phyloP scores from a whole-genome alignment of 2,888 invertebrate species.

The Synanthedon tipuliformis region DNA sequence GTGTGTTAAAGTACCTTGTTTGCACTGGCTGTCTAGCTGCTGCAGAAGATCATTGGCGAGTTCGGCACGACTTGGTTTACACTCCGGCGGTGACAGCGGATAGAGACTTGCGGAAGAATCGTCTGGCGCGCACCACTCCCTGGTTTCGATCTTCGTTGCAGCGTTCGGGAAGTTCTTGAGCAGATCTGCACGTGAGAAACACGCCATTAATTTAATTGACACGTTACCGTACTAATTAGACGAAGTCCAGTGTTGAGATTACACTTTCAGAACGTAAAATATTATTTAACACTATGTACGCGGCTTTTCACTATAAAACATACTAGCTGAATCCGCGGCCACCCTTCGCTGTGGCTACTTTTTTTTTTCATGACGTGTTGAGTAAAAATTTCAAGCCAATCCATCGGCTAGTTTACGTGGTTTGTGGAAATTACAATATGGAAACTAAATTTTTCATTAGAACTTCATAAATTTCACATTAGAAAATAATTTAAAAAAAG shows the following conservation, averaged over 20 bases:
- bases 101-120: conserved; percentile 40
- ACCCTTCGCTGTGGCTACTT: no score
- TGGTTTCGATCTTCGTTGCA: conserved; percentile 46
- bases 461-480: no score
- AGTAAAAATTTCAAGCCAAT: no score
- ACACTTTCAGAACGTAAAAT: no score
- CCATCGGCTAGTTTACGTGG: no score
- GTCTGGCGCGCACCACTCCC: conserved; percentile 31
- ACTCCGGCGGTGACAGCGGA: conserved; percentile 53
- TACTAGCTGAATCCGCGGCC: no score
- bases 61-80: conserved; percentile 65
- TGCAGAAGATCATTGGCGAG: conserved; percentile 75
- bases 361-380: no score
- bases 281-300: no score
- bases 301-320: no score
- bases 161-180: conserved; percentile 52
- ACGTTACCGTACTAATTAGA: not conserved
- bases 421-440: no score
- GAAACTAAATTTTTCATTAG: no score
- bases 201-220: not conserved
- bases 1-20: conserved; percentile 72
- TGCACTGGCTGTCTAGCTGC: conserved; percentile 76
- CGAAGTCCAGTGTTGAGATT: no score
- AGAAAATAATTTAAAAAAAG: conserved; percentile 1
- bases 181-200: conserved; percentile 36